phyloP scores from a whole-genome alignment of 2,113 vertebrate species.

The Patagioenas fasciata region DNA sequence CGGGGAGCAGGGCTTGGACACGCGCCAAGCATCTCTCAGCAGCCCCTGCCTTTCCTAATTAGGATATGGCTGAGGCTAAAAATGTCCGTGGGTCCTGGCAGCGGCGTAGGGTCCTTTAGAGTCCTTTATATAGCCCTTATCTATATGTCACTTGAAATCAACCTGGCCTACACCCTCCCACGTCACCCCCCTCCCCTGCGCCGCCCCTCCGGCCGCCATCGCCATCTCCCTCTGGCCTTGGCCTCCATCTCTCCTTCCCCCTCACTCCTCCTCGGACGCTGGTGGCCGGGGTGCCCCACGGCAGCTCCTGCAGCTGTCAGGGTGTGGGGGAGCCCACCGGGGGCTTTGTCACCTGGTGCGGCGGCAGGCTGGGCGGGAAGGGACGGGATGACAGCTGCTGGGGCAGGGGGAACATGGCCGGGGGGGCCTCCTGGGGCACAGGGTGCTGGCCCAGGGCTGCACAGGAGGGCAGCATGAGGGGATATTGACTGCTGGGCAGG shows the following conservation, averaged over 20 bases:
- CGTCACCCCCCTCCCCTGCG: not conserved
- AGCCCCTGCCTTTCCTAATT: constrained; percentile 73
- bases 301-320: constrained; percentile 42
- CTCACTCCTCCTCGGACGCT: rapidly evolving
- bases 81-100: constrained; percentile 51
- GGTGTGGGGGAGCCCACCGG: not conserved
- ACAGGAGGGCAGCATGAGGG: rapidly evolving
- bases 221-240: not conserved
- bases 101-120: constrained; percentile 29
- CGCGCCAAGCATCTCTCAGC: constrained; percentile 59
- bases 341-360: constrained; percentile 7
- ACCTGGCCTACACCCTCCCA: constrained; percentile 45
- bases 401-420: not conserved
- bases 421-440: not conserved
- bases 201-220: not conserved
- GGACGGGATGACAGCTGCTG: not conserved
- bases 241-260: not conserved
- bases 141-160: constrained; percentile 65
- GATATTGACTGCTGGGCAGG: too few species aligned
- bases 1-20: not conserved
- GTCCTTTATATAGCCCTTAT: constrained; percentile 74
- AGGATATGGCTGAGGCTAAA: constrained; percentile 63
- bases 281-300: not conserved
- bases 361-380: not conserved
- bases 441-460: not conserved